Evolutionary conservation across 2,888 invertebrate genomes (phyloP), one percentile per base, ranked within the genome.

Genomic region (Lumbricus terrestris): DNA sequence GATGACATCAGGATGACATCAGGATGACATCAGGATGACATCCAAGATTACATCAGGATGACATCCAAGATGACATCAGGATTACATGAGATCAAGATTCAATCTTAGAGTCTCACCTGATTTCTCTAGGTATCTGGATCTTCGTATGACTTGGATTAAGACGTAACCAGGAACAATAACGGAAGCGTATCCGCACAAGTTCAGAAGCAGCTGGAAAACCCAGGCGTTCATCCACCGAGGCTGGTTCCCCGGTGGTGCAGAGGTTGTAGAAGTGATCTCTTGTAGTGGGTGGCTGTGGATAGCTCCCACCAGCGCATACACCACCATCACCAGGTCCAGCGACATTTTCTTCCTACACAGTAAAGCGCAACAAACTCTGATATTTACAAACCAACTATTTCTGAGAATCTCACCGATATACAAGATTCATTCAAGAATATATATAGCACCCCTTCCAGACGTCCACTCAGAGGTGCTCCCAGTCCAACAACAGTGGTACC

Each of bases 171-270:
- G 98, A 91, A 98, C 95, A 94, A 98, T 96, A 90, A 98, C 96
- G 29, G 97, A 97, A 4, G 97, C 96, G 95, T 98, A 98, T 23
- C 98, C 98, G 34, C 97, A 96, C 90, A 98, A 96, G 95, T 98
- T 98, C 37, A 97, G 95, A 83, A 96, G 93, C 83, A 98, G 95
- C 92, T 97, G 96, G 92, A 97, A 96, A 34, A 97, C 94, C 98
- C 98, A 97, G n/a, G 40, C 89, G 34, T 47, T 83, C 82, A 89
- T 38, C 85, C 85, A 85, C 20, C 85, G 85, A 35, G 85, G 34
- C 34, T 85, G 34, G 85, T 85, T 37, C 85, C 23, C 85, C 16
- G 34, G 35, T 23, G 34, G 35, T 85, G n/a, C n/a, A 8, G 16
- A 69, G n/a, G 69, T 69, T 69, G 69, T 47, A 42, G 42, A 23